A percentile compares a stretch with the other conserved stretches of the same genome.
These are phyloP conservation scores for Electrona antarctica DNA, from an alignment of 2,113 vertebrate genomes.

Conservation along the genomic window DNA sequence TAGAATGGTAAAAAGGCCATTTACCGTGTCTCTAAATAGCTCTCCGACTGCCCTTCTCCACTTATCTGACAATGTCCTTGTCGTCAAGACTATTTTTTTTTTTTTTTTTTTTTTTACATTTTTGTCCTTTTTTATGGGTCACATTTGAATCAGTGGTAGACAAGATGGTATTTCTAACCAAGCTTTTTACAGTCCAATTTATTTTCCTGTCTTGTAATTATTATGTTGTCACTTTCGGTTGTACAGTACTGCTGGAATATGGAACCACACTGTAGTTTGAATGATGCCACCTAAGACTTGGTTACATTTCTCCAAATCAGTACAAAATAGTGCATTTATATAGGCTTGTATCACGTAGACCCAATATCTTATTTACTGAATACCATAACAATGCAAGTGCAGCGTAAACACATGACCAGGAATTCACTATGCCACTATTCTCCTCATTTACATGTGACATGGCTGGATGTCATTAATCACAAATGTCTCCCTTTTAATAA, in stretches of 20 bases:
- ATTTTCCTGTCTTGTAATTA: slow-evolving; percentile 24
- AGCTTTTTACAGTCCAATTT: slow-evolving; percentile 34
- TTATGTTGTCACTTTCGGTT: slow-evolving; percentile 11
- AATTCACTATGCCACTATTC: slow-evolving; percentile 41
- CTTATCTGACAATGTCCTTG: slow-evolving; percentile 83
- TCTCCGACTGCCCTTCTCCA: slow-evolving; percentile 86
- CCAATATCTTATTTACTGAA: not conserved
- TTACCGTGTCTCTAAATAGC: slow-evolving; percentile 93
- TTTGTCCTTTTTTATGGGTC: slow-evolving; percentile 60
- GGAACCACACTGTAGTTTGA: not conserved
- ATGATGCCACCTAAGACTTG: too few species aligned
- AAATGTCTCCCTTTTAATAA: slow-evolving; percentile 82
- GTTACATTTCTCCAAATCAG: not conserved
- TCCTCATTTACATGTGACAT: slow-evolving; percentile 69
- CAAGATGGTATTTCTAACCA: slow-evolving; percentile 26
- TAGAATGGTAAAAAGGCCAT: slow-evolving; percentile 93
- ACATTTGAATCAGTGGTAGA: slow-evolving; percentile 62
- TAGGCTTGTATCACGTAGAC: too few species aligned
- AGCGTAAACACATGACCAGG: slow-evolving; percentile 28
- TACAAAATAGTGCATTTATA: too few species aligned
- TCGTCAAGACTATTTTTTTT: slow-evolving; percentile 78
- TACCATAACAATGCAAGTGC: slow-evolving; percentile 3
- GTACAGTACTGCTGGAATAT: slow-evolving; percentile 1
- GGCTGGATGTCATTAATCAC: slow-evolving; percentile 81
- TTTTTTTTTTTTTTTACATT: slow-evolving; percentile 55